Evolutionary conservation across 2,113 vertebrate species (phyloP).

Genomic region (Tenrec ecaudatus): DNA sequence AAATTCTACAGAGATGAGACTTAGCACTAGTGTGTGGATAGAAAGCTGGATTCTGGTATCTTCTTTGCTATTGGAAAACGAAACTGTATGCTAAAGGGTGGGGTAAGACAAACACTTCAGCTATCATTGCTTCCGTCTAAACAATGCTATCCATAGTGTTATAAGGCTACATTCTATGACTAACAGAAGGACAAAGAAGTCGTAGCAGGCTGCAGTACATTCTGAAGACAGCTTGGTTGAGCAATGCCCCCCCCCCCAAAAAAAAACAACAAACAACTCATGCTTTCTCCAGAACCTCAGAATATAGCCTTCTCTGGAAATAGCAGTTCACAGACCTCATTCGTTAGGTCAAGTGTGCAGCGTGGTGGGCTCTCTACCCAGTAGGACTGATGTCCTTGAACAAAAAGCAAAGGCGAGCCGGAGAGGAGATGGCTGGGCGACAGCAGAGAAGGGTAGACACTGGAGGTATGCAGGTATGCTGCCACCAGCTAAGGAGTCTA

Average conservation of each 20-base stretch:
- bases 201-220: neutral
- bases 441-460: neutral
- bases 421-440: neutral
- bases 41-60: neutral
- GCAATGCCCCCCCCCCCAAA: neutral
- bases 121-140: neutral
- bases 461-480: neutral
- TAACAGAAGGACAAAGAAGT: neutral
- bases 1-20: neutral
- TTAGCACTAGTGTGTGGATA: neutral
- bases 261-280: neutral
- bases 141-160: neutral
- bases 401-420: neutral
- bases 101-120: neutral
- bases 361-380: neutral
- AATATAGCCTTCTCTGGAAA: neutral
- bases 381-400: neutral
- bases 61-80: neutral
- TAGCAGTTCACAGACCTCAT: neutral
- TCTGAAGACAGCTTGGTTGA: neutral
- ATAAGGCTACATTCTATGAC: neutral
- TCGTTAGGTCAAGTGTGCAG: neutral
- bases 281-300: neutral
- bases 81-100: constrained; percentile 3
- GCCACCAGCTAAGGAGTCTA: neutral